These are phyloP conservation scores for Rhopalosiphum padi DNA, from an alignment of 1,140 invertebrate species.

Conservation along the genomic window DNA sequence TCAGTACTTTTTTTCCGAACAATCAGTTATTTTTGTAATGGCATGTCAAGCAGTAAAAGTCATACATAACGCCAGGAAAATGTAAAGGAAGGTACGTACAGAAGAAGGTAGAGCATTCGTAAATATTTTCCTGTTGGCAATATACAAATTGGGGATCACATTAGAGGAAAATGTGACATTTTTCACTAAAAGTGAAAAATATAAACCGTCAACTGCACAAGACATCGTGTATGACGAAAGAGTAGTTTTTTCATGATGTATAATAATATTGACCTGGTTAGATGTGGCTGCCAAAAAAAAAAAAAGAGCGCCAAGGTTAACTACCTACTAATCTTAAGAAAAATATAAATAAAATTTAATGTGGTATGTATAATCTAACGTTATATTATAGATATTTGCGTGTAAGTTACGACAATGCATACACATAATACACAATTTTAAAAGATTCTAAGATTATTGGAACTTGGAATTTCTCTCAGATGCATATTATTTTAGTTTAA, in stretches of 20 bases:
- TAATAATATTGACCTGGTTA: neutral
- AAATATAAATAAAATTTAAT: neutral
- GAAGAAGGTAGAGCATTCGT: neutral
- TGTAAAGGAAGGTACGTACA: neutral
- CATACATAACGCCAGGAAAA: neutral
- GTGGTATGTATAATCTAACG: neutral
- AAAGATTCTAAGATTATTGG: neutral
- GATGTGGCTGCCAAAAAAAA: neutral
- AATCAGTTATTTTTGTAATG: conserved; percentile 34
- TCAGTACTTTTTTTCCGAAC: conserved; percentile 12
- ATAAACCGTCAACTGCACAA: conserved; percentile 9
- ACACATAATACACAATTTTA: neutral
- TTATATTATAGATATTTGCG: neutral
- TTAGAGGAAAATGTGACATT: neutral
- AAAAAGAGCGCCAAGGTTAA: neutral
- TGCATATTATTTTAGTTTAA: neutral
- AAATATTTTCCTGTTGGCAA: conserved; percentile 15
- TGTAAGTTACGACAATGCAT: neutral
- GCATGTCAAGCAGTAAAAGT: neutral
- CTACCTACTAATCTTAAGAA: neutral
- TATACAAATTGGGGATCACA: conserved; percentile 3
- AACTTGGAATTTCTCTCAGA: neutral
- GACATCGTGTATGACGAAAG: neutral
- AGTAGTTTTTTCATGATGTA: neutral
- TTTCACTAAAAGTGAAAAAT: conserved; percentile 5